Conservation (phyloP, 64 coral and sea anemone species). For the Pachyseris speciosa region DNA sequence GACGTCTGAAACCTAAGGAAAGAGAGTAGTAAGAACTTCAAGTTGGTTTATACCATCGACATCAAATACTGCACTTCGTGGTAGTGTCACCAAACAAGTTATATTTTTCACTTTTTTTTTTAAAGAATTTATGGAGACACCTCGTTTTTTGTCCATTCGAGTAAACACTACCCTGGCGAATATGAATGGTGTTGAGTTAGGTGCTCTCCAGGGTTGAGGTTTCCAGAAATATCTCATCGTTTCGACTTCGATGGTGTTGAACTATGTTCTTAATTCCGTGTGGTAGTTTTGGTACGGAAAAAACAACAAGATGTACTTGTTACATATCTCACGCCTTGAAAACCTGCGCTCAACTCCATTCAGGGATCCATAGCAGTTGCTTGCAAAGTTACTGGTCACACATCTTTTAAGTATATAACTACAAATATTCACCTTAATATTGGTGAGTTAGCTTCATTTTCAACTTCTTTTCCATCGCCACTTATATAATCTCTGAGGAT, state of each 20-base stretch:
- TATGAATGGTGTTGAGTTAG: no score
- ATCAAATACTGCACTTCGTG: not conserved
- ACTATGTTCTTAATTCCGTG: no score
- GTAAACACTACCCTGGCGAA: no score
- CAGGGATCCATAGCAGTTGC: not conserved
- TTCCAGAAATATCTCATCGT: no score
- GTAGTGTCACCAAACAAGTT: no score
- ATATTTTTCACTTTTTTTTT: not conserved
- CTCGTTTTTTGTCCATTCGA: no score
- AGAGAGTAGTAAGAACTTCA: not conserved
- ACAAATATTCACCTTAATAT: not conserved
- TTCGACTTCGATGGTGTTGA: no score
- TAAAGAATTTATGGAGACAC: not conserved
- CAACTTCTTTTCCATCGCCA: not conserved
- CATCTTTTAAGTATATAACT: not conserved
- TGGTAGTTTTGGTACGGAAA: not conserved
- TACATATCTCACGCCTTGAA: not conserved
- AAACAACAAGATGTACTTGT: not conserved
- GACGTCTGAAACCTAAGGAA: constrained; percentile 5
- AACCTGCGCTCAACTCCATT: not conserved
- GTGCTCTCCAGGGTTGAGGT: no score
- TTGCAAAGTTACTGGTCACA: not conserved
- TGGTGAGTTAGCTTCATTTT: not conserved
- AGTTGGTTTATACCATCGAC: not conserved
- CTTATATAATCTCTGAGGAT: not conserved